Evolutionary conservation across 2,888 invertebrate species (phyloP).

Genomic region (Thymelicus lineola): DNA sequence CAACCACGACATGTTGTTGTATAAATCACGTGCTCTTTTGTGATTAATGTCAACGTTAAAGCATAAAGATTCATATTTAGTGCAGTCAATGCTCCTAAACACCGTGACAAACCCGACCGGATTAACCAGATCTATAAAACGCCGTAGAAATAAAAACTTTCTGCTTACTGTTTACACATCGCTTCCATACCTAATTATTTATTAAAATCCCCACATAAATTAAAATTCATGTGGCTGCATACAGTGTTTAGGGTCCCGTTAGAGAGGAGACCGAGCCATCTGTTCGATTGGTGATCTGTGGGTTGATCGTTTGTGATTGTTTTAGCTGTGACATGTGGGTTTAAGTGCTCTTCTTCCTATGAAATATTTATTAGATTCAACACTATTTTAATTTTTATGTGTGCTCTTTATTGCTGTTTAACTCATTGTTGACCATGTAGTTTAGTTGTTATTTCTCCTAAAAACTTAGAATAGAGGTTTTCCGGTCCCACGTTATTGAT

Average conservation of each 20-base stretch:
- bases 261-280: conserved; percentile 32
- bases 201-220: conserved; percentile 79
- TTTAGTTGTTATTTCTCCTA: no score
- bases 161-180: conserved; percentile 76
- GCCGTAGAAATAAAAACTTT: conserved; percentile 70
- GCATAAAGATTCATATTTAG: conserved; percentile 82
- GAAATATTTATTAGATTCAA: conserved; percentile 11
- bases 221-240: conserved; percentile 56
- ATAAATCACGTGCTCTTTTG: conserved; percentile 80
- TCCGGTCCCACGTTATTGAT: no score
- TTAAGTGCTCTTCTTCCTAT: conserved; percentile 20
- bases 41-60: conserved; percentile 80
- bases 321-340: conserved; percentile 32
- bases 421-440: no score
- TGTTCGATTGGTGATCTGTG: conserved; percentile 30
- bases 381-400: neutral
- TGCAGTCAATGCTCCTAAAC: conserved; percentile 60
- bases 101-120: conserved; percentile 66
- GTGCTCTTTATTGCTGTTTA: neutral
- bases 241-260: conserved; percentile 48
- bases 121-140: conserved; percentile 69
- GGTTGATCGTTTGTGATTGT: conserved; percentile 24
- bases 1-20: conserved; percentile 56
- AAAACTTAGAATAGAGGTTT: no score
- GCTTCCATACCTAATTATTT: conserved; percentile 68